phyloP scores from a whole-genome alignment of 2,888 invertebrate species.

The Pyrrhosoma nymphula region DNA sequence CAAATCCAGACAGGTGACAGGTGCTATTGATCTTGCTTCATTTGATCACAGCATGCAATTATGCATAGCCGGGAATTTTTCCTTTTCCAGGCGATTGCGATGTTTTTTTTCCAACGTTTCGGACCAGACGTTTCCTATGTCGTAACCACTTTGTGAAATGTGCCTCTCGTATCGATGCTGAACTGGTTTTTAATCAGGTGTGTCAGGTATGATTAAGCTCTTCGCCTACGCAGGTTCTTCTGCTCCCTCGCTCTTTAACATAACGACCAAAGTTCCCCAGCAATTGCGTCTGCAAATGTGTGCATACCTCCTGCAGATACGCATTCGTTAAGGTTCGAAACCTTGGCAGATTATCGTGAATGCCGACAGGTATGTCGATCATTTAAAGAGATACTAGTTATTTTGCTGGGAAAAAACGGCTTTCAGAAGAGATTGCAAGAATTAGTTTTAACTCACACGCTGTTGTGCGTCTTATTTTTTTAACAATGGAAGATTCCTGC shows the following conservation, averaged over 20 bases:
- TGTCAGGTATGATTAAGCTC: background rate
- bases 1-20: background rate
- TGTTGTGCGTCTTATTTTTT: too few species aligned
- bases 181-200: background rate
- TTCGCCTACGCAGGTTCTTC: background rate
- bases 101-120: background rate
- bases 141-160: background rate
- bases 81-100: background rate
- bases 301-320: background rate
- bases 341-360: background rate
- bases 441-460: background rate
- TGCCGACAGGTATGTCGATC: background rate
- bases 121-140: background rate
- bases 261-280: background rate
- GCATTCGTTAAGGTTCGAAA: background rate
- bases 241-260: background rate
- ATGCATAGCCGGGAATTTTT: background rate
- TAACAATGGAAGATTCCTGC: too few species aligned
- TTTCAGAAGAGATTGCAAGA: background rate
- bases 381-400: background rate
- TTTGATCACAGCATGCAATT: background rate
- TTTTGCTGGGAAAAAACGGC: background rate
- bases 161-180: background rate
- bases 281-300: background rate
- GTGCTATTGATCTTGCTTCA: background rate